These are phyloP conservation scores for Drosophila ercepeae DNA, from an alignment of 1,140 invertebrate genomes.

Conservation along the genomic window DNA sequence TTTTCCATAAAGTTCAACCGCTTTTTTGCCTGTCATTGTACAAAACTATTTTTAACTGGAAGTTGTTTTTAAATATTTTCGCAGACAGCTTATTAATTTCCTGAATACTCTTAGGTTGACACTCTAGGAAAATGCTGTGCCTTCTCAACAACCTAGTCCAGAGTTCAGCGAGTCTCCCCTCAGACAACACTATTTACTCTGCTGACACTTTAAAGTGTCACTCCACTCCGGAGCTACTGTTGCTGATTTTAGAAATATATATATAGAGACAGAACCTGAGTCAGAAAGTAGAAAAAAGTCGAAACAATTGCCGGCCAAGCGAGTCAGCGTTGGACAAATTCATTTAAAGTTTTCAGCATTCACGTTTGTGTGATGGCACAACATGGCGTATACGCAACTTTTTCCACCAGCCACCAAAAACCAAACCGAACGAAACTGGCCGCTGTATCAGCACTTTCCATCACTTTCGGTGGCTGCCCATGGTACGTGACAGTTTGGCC, in stretches of 20 bases:
- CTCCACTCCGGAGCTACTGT: slow-evolving; percentile 18
- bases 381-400: slow-evolving; percentile 61
- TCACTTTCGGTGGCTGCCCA: slow-evolving; percentile 37
- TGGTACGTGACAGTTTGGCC: slow-evolving; percentile 68
- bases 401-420: slow-evolving; percentile 14
- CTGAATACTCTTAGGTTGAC: neutral
- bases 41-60: neutral
- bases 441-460: slow-evolving; percentile 54
- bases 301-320: slow-evolving; percentile 8
- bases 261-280: neutral
- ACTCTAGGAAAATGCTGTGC: neutral
- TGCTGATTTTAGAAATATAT: slow-evolving; percentile 27
- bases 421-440: neutral
- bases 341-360: slow-evolving; percentile 54
- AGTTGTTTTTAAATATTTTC: no score
- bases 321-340: slow-evolving; percentile 49
- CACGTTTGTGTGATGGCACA: slow-evolving; percentile 20
- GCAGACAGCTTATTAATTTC: neutral
- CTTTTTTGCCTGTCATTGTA: neutral
- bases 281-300: neutral
- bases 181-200: slow-evolving; percentile 5
- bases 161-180: slow-evolving; percentile 3
- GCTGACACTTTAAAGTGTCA: slow-evolving; percentile 21
- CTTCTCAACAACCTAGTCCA: slow-evolving; percentile 4
- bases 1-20: neutral